Evolutionary conservation across 2,797 vertebrate genomes (phyloP).

Genomic region (Sebastes kiyomatsui): DNA sequence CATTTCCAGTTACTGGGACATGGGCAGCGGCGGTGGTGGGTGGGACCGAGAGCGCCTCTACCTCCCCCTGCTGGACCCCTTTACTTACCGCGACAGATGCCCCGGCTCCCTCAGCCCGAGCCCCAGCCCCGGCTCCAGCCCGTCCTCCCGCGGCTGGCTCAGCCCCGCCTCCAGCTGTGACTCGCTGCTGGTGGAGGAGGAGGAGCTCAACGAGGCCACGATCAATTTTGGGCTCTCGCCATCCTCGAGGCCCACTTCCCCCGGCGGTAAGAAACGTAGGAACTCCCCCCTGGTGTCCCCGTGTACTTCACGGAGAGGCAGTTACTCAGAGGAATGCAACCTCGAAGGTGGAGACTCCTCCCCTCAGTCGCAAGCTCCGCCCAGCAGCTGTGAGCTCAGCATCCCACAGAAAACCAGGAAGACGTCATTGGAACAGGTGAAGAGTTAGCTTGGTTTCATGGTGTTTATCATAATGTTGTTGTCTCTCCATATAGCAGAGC

Average conservation of each 20-base stretch:
- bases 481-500: background rate
- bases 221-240: conserved; percentile 86
- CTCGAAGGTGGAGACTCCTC: conserved; percentile 70
- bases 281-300: conserved; percentile 85
- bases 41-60: conserved; percentile 91
- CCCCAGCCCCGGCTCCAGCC: conserved; percentile 91
- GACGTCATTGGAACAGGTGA: conserved; percentile 90
- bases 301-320: conserved; percentile 86
- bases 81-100: conserved; percentile 87
- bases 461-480: background rate
- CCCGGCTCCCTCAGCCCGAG: conserved; percentile 89
- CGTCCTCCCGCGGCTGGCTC: conserved; percentile 90
- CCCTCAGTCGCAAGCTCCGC: conserved; percentile 64
- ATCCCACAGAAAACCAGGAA: conserved; percentile 93
- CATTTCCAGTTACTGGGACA: conserved; percentile 82
- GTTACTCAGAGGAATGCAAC: conserved; percentile 84
- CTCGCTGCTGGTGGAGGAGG: conserved; percentile 90
- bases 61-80: conserved; percentile 88
- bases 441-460: background rate
- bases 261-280: conserved; percentile 90
- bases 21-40: conserved; percentile 68
- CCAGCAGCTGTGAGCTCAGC: conserved; percentile 84
- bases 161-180: conserved; percentile 92
- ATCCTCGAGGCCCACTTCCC: conserved; percentile 87
- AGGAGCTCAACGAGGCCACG: conserved; percentile 88